Percentiles rank a stretch among this genome's conserved stretches.
Evolutionary conservation across 2,888 invertebrate genomes (phyloP).

Genomic region (Drosophila buzzatii): DNA sequence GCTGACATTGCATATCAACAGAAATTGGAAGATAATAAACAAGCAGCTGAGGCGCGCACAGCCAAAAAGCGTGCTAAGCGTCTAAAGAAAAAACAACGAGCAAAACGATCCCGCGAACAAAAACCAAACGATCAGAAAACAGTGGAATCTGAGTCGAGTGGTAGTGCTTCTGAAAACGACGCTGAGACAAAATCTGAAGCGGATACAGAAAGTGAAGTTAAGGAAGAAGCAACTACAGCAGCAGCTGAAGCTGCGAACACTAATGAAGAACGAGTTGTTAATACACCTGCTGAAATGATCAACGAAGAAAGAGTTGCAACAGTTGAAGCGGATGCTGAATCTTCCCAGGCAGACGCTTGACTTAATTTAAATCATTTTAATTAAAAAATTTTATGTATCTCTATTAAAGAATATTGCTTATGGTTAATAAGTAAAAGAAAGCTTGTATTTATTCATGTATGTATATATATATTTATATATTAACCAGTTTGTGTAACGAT

Average conservation of each 20-base stretch:
- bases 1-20: slow-evolving; percentile 93
- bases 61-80: slow-evolving; percentile 97
- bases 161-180: slow-evolving; percentile 50
- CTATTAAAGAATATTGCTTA: slow-evolving; percentile 21
- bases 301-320: not conserved
- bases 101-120: slow-evolving; percentile 68
- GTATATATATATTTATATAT: slow-evolving; percentile 53
- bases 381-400: not conserved
- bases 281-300: not conserved
- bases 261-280: not conserved
- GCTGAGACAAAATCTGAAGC: not conserved
- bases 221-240: not conserved
- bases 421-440: slow-evolving; percentile 59
- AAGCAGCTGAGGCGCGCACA: slow-evolving; percentile 91
- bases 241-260: not conserved
- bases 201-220: not conserved
- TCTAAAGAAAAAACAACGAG: slow-evolving; percentile 89
- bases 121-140: slow-evolving; percentile 18
- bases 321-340: not conserved
- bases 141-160: slow-evolving; percentile 46
- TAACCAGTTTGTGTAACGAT: slow-evolving; percentile 55
- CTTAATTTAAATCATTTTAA: not conserved
- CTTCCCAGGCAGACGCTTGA: slow-evolving; percentile 11
- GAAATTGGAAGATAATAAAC: slow-evolving; percentile 91
- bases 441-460: slow-evolving; percentile 59